Conservation (phyloP, 1,140 invertebrate genomes). For the Cherax quadricarinatus region DNA sequence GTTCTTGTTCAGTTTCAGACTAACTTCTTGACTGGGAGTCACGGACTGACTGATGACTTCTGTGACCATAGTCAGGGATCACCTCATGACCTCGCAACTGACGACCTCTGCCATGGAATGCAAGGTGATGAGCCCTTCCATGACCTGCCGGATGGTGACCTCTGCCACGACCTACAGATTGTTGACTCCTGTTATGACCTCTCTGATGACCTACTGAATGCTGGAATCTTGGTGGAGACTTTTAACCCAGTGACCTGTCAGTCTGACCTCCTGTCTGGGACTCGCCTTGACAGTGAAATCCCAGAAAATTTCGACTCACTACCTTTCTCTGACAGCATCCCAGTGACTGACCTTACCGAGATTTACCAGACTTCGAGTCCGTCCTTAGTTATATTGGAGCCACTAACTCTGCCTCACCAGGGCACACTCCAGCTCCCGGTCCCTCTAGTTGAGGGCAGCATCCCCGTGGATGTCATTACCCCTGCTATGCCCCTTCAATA, state of each 20-base stretch:
- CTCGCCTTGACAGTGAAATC: not conserved
- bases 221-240: constrained; percentile 6
- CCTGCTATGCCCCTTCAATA: not conserved
- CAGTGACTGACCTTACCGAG: not conserved
- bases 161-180: not conserved
- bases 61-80: constrained; percentile 48
- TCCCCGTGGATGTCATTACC: too few relatives aligned
- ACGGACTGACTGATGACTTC: constrained; percentile 15
- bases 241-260: constrained; percentile 7
- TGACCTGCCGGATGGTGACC: not conserved
- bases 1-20: constrained; percentile 38
- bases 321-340: not conserved
- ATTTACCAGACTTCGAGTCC: not conserved
- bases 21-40: constrained; percentile 33
- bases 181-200: not conserved
- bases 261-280: not conserved
- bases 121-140: not conserved
- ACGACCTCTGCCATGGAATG: constrained; percentile 14
- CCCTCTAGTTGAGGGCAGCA: not conserved
- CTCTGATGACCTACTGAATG: not conserved
- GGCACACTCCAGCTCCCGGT: not conserved
- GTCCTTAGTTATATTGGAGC: not conserved
- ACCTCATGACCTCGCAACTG: not conserved
- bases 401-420: not conserved
- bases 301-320: not conserved